These are phyloP conservation scores for Chironomus riparius DNA, from an alignment of 2,888 invertebrate species.

Conservation along the genomic window DNA sequence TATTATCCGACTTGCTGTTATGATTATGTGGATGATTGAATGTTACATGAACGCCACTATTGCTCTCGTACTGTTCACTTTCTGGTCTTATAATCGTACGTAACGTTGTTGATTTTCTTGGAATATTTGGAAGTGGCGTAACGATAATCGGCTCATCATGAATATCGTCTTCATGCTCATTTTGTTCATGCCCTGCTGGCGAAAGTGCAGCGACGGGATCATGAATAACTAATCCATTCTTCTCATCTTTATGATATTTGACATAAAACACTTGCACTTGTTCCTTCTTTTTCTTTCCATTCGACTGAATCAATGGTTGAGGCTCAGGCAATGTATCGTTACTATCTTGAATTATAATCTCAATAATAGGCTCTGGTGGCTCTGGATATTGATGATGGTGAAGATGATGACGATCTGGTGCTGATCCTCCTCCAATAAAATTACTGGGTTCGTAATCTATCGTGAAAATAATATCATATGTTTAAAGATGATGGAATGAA, in stretches of 20 bases:
- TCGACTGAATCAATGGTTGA: constrained; percentile 39
- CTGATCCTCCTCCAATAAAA: constrained; percentile 19
- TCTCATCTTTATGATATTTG: constrained; percentile 77
- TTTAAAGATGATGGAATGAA: no score
- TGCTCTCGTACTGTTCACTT: constrained; percentile 72
- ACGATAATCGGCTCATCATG: constrained; percentile 43
- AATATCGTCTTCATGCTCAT: constrained; percentile 45
- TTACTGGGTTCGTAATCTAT: constrained; percentile 19
- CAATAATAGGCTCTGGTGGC: constrained; percentile 82
- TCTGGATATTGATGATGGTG: constrained; percentile 50
- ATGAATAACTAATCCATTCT: constrained; percentile 62
- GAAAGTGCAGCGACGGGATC: constrained; percentile 70
- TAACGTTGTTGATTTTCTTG: constrained; percentile 64
- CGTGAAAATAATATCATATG: no score
- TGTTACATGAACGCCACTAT: constrained; percentile 71
- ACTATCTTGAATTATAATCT: constrained; percentile 84
- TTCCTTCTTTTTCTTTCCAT: constrained; percentile 57
- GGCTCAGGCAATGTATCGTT: constrained; percentile 68
- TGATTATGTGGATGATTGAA: constrained; percentile 56
- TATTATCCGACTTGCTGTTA: constrained; percentile 41
- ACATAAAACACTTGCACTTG: constrained; percentile 87
- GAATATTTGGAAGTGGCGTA: constrained; percentile 43
- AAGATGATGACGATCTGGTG: neutral
- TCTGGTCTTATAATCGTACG: constrained; percentile 79
- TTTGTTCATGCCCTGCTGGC: constrained; percentile 55